These are phyloP conservation scores for Zaprionus taronus DNA, from an alignment of 1,140 invertebrate species.

Conservation along the genomic window DNA sequence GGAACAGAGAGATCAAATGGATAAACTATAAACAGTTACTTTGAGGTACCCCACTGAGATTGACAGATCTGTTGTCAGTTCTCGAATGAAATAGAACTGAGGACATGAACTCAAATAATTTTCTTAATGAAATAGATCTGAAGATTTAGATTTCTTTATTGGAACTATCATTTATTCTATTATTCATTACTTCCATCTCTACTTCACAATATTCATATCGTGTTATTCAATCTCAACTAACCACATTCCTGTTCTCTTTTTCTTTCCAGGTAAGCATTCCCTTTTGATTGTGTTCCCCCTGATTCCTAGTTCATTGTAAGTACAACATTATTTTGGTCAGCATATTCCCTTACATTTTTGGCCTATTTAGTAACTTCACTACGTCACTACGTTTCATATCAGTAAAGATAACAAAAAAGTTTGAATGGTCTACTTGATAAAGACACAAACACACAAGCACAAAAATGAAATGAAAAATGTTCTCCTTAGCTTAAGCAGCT, in stretches of 20 bases:
- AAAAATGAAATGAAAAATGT: constrained; percentile 72
- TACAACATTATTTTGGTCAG: constrained; percentile 24
- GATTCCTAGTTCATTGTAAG: constrained; percentile 34
- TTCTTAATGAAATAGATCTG: no score
- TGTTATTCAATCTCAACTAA: neutral
- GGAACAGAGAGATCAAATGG: constrained; percentile 14
- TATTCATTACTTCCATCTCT: neutral
- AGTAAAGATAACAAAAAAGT: constrained; percentile 24
- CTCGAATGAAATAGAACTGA: no score
- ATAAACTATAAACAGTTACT: constrained; percentile 29
- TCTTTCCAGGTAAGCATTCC: constrained; percentile 66
- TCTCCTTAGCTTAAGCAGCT: constrained; percentile 71
- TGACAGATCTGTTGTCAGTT: neutral
- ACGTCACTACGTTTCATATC: neutral
- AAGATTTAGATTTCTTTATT: neutral
- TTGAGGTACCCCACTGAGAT: neutral
- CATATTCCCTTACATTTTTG: constrained; percentile 13
- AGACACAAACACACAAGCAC: constrained; percentile 7
- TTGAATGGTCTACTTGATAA: constrained; percentile 19
- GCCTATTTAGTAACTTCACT: neutral
- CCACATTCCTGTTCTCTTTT: constrained; percentile 9
- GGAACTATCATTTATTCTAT: neutral
- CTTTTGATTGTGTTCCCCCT: neutral
- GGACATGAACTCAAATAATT: no score
- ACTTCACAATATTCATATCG: neutral